Evolutionary conservation across 1,140 invertebrate genomes (phyloP), one percentile per base, ranked within the genome.

Genomic region (Psix sp.): DNA sequence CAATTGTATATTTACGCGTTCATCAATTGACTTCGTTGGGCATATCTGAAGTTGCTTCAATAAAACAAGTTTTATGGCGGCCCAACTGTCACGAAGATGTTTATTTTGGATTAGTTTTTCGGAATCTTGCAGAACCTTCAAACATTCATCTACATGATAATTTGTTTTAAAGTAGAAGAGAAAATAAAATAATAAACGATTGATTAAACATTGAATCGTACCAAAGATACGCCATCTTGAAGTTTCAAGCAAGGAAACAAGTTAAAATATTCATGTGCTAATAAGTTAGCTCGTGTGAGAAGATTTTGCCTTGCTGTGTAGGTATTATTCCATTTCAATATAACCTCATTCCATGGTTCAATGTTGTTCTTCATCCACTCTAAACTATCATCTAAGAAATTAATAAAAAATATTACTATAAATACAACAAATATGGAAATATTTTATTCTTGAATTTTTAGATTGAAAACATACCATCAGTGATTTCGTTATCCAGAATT

Each of bases 21-120:
- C 51, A 13, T 24, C 17, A 14, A 56, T 11, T 13, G 24, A 5
- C 42, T 33, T 42, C 0, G 26, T 42, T 14, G 38, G 42, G 11
- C 5, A 24, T 11, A 42, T 15, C 20, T 56, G 24, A 3, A 56
- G 11, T 14, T 56, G 51, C 13, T 26, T 31, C 6, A 56, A 38
- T 11, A 56, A 1, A 2, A 31, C n/a, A 43, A 5, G 10, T 33
- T 56, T 56, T 20, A 56, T 38, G 10, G 6, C 10, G 14, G 4
- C 16, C 51, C 51, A 56, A 3, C 31, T 56, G 16, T 56, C 35
- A 24, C 15, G 7, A 6, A 56, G n/a, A 33, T 42, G 26, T 56
- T 33, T 56, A 15, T 31, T 31, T 9, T 0, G 14, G 13, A 7
- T 1, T 3, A 56, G 38, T 6, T 56, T 42, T 33, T 56, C 21